Conservation (phyloP, 2,113 vertebrate genomes). For the Brachyhypopomus gauderio region DNA sequence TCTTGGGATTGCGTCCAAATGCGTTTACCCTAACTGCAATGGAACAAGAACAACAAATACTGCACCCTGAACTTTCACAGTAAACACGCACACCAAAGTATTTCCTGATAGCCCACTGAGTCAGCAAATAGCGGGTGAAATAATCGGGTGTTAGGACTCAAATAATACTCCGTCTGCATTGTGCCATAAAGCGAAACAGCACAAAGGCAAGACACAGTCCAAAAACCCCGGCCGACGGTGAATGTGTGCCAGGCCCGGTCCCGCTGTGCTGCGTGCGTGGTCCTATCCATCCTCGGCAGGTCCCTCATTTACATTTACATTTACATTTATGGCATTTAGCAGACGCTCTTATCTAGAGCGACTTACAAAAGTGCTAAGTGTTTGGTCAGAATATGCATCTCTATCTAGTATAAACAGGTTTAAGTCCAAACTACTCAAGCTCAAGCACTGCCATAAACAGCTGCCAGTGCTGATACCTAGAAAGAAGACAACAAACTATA, state of each 20-base stretch:
- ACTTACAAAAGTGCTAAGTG: no score
- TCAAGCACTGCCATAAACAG: no score
- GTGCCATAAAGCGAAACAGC: slow-evolving; percentile 11
- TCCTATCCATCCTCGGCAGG: slow-evolving; percentile 35
- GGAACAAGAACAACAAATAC: not conserved
- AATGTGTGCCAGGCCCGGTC: slow-evolving; percentile 37
- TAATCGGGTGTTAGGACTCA: no score
- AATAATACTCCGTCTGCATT: not conserved
- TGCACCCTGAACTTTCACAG: not conserved
- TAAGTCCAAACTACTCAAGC: no score
- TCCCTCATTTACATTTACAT: slow-evolving; percentile 44
- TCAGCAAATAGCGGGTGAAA: slow-evolving; percentile 13
- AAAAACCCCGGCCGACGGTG: not conserved
- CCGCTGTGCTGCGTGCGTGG: slow-evolving; percentile 42
- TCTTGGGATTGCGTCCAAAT: not conserved
- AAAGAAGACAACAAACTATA: no score
- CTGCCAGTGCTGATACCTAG: no score
- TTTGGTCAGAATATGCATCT: no score
- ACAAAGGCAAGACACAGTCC: slow-evolving; percentile 2
- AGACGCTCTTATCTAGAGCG: no score
- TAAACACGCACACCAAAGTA: not conserved
- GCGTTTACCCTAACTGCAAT: slow-evolving; percentile 2
- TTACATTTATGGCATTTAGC: no score
- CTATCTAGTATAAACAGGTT: no score
- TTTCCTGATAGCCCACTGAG: not conserved